These are phyloP conservation scores for Temnothorax rugatulus DNA, from an alignment of 2,888 invertebrate genomes.

Conservation along the genomic window DNA sequence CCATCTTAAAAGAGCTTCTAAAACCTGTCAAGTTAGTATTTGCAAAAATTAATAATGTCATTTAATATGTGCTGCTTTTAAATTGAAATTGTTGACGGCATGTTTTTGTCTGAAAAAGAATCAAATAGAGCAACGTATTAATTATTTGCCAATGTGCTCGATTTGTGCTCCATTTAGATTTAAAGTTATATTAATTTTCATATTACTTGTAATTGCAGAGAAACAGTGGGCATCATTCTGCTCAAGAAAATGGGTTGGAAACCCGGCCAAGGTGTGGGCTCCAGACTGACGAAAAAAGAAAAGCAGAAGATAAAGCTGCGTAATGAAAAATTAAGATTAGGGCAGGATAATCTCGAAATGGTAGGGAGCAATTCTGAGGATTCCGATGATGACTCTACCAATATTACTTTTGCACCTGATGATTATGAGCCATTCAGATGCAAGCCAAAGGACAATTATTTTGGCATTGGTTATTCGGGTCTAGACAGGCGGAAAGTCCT, in stretches of 20 bases:
- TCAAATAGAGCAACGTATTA: not conserved
- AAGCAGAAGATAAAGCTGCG: constrained; percentile 82
- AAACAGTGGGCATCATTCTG: constrained; percentile 95
- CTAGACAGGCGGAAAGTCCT: constrained; percentile 90
- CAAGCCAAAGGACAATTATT: constrained; percentile 93
- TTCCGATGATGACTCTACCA: constrained; percentile 88
- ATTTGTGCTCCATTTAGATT: constrained; percentile 26
- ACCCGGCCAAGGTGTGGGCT: constrained; percentile 94
- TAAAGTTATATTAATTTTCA: constrained; percentile 21
- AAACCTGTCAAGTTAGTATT: constrained; percentile 87
- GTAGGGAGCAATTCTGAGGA: constrained; percentile 82
- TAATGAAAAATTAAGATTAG: constrained; percentile 83
- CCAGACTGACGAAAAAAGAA: constrained; percentile 86
- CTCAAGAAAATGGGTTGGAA: constrained; percentile 97
- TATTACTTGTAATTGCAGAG: constrained; percentile 86
- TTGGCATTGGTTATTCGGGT: constrained; percentile 93
- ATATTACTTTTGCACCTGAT: constrained; percentile 92
- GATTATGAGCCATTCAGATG: constrained; percentile 92
- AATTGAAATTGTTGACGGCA: not conserved
- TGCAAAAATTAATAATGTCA: not conserved
- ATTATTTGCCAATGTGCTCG: not conserved
- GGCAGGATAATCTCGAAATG: not conserved
- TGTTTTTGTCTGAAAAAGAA: not conserved
- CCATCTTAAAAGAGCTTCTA: constrained; percentile 88
- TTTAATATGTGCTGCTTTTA: not conserved